A percentile compares a stretch with the other conserved stretches of the same genome.
phyloP scores from a whole-genome alignment of 2,888 invertebrate species.

The Autographa gamma region DNA sequence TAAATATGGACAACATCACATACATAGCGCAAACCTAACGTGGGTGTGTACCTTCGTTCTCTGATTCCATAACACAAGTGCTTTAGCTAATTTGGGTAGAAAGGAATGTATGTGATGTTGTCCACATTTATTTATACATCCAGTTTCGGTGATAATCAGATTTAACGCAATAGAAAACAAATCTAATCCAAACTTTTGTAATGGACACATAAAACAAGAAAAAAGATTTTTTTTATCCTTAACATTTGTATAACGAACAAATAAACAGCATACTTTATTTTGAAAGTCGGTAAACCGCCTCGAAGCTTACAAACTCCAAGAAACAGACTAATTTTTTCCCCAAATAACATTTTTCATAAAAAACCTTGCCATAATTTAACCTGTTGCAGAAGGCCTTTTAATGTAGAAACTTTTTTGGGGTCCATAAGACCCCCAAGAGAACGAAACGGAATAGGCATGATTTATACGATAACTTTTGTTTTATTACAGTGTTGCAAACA shows the following conservation, averaged over 20 bases:
- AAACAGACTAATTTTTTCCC: conserved; percentile 20
- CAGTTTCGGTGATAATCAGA: too few species aligned
- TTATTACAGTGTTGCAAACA: conserved; percentile 40
- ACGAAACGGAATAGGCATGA: conserved; percentile 27
- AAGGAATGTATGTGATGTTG: too few species aligned
- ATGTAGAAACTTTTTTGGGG: conserved; percentile 50
- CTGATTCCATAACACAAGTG: too few species aligned
- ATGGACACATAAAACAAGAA: too few species aligned
- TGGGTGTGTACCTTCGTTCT: too few species aligned
- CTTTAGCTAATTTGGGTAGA: too few species aligned
- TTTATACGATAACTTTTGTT: conserved; percentile 48
- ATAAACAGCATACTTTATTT: conserved; percentile 4
- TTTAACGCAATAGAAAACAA: too few species aligned
- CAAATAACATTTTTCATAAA: conserved; percentile 13
- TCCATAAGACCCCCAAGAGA: conserved; percentile 40
- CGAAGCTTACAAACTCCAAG: conserved; percentile 23
- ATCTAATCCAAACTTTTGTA: too few species aligned
- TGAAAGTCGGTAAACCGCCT: background rate
- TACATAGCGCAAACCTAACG: too few species aligned
- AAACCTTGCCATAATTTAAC: conserved; percentile 44
- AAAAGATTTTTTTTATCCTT: too few species aligned
- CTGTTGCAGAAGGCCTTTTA: conserved; percentile 55
- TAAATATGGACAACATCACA: too few species aligned
- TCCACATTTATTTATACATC: too few species aligned
- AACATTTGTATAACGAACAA: background rate